Percentiles rank a stretch among this genome's conserved stretches.
These are phyloP conservation scores for Caenorhabditis japonica DNA, from an alignment of 2,888 invertebrate genomes.

Conservation along the genomic window DNA sequence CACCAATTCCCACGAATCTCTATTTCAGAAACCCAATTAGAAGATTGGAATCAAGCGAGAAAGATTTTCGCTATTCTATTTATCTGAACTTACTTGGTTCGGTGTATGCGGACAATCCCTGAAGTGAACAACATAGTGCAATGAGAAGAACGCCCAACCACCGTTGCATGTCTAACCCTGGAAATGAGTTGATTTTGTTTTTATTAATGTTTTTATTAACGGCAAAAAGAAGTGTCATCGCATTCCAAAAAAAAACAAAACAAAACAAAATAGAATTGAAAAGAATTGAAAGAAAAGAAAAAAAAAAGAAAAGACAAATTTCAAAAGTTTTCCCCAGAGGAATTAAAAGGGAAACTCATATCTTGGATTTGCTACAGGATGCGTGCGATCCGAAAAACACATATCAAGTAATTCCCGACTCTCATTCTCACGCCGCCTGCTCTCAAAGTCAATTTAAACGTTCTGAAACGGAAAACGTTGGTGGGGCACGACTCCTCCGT, in stretches of 20 bases:
- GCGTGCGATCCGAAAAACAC: no score
- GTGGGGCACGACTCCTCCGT: background rate
- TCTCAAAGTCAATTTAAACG: no score
- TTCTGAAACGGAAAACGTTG: constrained; percentile 1
- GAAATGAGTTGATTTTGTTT: constrained; percentile 8
- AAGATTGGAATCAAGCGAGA: constrained; percentile 38
- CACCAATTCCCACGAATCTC: constrained; percentile 7
- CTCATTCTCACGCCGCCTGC: no score
- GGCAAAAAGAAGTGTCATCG: no score
- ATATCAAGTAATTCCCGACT: no score
- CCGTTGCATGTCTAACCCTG: constrained; percentile 61
- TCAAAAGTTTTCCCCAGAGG: constrained; percentile 15
- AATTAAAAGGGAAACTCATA: constrained; percentile 12
- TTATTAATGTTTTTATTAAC: no score
- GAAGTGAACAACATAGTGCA: constrained; percentile 51
- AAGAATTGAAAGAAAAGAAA: background rate
- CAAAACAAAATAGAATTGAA: background rate
- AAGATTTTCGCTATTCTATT: constrained; percentile 1
- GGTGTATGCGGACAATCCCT: constrained; percentile 51
- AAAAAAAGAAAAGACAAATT: background rate
- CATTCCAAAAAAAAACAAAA: background rate
- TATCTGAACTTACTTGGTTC: constrained; percentile 48
- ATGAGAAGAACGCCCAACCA: constrained; percentile 55
- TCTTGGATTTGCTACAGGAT: constrained; percentile 4
- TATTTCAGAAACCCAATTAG: constrained; percentile 35